Base-by-base conservation (phyloP, 2,113 vertebrate genomes). In the Rafetus swinhoei region DNA sequence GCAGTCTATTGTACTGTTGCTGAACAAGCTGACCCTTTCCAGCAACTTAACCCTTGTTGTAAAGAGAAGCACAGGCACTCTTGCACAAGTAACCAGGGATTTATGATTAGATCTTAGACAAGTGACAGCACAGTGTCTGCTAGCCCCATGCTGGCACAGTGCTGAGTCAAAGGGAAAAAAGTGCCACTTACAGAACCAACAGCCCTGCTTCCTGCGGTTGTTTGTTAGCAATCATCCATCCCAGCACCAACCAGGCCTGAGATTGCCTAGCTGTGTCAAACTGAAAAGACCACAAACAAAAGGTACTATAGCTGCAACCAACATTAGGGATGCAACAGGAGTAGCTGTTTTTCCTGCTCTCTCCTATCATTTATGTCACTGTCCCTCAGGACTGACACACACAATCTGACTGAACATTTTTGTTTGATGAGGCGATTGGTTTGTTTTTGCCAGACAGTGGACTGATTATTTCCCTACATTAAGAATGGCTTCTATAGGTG, bases 381-480 rank as follows among this genome's bases (percentile, higher is more conserved):
- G 29, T 16, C 79, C 59, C n/a, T 84, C 54, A 24, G 25, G 81
- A 54, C 65, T 45, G 52, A 69, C n/a, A 57, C 35, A 62, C 35
- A 3, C 27, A 87, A 82, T 85, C 72, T 21, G 32, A 86, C 29
- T 65, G 86, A 52, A 25, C 14, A 74, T 35, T 76, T 80, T 82
- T 87, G 79, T 88, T 52, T 92, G 82, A 82, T 81, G 53, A 94
- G 69, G 77, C 84, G 76, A 57, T 79, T 93, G 54, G 59, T 79
- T 84, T 32, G 72, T 84, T 87, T 77, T 84, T 9, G 18, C n/a
- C 82, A 91, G 27, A 96, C 56, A 95, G 85, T 93, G 74, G 25
- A 52, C n/a, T 94, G 83, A 93, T 95, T 95, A 95, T 94, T 92
- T 90, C 82, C 62, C 69, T 45, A 50, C 6, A 4, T 86, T 94